Conservation (phyloP, 2,797 vertebrate genomes). For the Parauchenoglanis ngamensis region DNA sequence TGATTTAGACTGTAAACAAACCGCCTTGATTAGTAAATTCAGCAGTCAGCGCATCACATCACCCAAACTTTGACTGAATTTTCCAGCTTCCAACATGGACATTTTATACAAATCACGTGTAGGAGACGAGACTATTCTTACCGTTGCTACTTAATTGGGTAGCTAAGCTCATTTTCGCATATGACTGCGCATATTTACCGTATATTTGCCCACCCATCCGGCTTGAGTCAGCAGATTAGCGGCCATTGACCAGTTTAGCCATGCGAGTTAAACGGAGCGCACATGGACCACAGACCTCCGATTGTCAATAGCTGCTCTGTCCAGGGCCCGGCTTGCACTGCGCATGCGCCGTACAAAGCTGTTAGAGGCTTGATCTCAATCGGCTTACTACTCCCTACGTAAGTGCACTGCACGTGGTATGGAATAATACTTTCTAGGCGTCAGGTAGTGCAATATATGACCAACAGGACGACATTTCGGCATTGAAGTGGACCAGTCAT, state of each 20-base stretch:
- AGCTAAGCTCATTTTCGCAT: not conserved
- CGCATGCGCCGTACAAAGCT: conserved; percentile 11
- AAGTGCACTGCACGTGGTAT: not conserved
- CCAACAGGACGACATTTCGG: not conserved
- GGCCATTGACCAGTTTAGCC: not conserved
- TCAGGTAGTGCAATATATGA: not conserved
- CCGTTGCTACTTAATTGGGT: not conserved
- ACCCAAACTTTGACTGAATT: not conserved
- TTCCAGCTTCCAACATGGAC: not conserved
- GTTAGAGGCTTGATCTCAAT: not conserved
- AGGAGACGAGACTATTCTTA: not conserved
- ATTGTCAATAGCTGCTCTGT: not conserved
- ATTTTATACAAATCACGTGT: not conserved
- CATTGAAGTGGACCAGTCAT: not conserved
- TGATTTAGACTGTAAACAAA: not conserved
- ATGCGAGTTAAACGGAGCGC: not conserved
- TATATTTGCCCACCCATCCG: not conserved
- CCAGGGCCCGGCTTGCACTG: not conserved
- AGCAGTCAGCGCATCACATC: not conserved
- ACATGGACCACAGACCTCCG: not conserved
- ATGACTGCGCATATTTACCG: not conserved
- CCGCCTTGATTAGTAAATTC: not conserved
- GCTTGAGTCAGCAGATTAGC: not conserved
- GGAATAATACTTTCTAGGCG: not conserved
- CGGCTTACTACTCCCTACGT: not conserved